Percentiles rank a stretch among this genome's conserved stretches.
phyloP scores from a whole-genome alignment of 2,888 invertebrate species.

The Scaptomyza caliginosa region DNA sequence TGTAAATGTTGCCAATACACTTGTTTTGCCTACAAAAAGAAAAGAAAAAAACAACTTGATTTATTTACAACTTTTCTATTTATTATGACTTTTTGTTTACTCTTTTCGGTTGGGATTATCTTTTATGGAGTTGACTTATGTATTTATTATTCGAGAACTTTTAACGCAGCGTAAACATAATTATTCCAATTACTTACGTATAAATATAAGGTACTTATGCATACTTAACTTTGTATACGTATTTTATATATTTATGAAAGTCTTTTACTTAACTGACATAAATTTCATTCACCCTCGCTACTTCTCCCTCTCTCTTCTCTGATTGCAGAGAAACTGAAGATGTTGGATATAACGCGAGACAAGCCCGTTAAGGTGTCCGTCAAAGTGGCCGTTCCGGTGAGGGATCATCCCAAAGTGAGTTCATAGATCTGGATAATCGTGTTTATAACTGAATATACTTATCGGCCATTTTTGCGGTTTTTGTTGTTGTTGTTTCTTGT shows the following conservation, averaged over 20 bases:
- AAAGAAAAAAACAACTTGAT: too few species aligned
- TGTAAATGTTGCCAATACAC: not conserved
- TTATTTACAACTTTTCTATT: too few species aligned
- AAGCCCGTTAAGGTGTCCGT: slow-evolving; percentile 94
- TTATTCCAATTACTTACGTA: not conserved
- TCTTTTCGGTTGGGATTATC: too few species aligned
- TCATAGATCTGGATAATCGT: slow-evolving; percentile 8
- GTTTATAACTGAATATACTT: slow-evolving; percentile 24
- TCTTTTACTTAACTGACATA: not conserved
- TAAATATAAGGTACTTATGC: not conserved
- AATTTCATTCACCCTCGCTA: too few species aligned
- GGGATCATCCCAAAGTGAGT: slow-evolving; percentile 95
- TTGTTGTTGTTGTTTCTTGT: slow-evolving; percentile 56
- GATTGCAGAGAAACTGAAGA: slow-evolving; percentile 86
- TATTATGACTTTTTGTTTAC: too few species aligned
- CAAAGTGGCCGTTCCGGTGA: slow-evolving; percentile 92
- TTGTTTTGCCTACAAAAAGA: not conserved
- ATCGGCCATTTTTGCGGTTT: slow-evolving; percentile 56
- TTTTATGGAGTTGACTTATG: too few species aligned
- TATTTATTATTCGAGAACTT: too few species aligned
- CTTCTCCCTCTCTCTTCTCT: not conserved
- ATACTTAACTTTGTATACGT: not conserved
- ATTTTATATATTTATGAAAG: not conserved
- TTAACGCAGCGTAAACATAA: not conserved
- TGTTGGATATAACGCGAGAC: slow-evolving; percentile 94